Evolutionary conservation across 37 sponge, comb jelly and placozoan species (phyloP).

Genomic region (Cladorhizidae sp.): DNA sequence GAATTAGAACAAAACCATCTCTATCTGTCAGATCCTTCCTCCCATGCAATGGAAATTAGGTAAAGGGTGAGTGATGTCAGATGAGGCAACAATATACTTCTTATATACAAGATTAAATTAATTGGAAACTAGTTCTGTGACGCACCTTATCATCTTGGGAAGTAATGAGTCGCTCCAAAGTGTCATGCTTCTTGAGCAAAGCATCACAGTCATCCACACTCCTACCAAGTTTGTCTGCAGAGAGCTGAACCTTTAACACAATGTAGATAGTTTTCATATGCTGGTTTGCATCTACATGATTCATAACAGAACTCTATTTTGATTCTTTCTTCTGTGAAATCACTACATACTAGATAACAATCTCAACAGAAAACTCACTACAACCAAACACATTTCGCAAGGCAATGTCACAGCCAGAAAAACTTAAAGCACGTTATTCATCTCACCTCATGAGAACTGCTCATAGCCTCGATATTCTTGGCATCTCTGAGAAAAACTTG

Average conservation of each 20-base stretch:
- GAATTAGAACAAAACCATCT: no score
- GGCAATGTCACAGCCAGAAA: no score
- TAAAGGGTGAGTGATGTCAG: no score
- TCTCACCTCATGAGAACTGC: conserved; percentile 81
- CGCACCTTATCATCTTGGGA: conserved; percentile 87
- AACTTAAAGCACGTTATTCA: no score
- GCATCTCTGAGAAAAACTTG: conserved; percentile 86
- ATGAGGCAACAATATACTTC: no score
- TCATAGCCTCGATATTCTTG: conserved; percentile 76
- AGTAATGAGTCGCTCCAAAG: conserved; percentile 77
- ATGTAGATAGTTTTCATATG: no score
- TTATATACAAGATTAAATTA: no score
- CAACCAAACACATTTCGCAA: not conserved
- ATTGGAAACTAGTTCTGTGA: not conserved
- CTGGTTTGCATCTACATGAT: no score
- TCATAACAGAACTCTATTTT: no score
- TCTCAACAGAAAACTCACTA: not conserved
- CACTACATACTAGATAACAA: not conserved
- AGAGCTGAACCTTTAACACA: conserved; percentile 68
- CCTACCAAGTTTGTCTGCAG: conserved; percentile 78
- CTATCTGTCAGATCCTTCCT: no score
- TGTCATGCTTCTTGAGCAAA: conserved; percentile 91
- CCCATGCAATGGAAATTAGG: no score
- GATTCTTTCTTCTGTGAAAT: no score
- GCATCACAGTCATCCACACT: conserved; percentile 90